phyloP scores from a whole-genome alignment of 2,888 invertebrate genomes.

The Boloria selene region DNA sequence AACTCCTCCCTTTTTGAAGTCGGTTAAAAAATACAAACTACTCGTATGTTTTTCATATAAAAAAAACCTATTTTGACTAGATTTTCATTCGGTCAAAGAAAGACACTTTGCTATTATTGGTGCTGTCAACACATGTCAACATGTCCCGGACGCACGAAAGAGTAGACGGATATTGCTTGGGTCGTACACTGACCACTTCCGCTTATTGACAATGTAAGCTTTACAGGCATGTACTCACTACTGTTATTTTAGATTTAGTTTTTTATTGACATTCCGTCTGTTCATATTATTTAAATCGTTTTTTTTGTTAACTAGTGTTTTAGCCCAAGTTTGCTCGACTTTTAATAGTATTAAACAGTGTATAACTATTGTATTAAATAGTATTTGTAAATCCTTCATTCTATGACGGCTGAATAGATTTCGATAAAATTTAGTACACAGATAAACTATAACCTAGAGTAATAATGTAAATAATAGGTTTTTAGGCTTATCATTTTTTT shows the following conservation, averaged over 20 bases:
- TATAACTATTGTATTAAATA: too few species aligned
- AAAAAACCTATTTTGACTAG: too few species aligned
- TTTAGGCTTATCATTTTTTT: too few species aligned
- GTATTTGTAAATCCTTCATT: not conserved
- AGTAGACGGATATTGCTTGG: slow-evolving; percentile 15
- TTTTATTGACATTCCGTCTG: not conserved
- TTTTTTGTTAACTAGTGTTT: too few species aligned
- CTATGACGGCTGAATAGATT: not conserved
- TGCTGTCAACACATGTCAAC: slow-evolving; percentile 16
- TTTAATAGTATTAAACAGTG: too few species aligned
- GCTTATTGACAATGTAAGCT: not conserved
- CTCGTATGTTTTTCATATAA: too few species aligned
- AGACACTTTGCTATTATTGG: slow-evolving; percentile 17
- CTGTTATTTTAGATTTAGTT: not conserved
- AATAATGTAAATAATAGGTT: too few species aligned
- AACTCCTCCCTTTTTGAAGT: too few species aligned
- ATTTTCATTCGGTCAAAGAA: not conserved
- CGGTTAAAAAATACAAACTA: too few species aligned
- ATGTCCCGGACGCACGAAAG: slow-evolving; percentile 6
- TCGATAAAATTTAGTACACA: not conserved
- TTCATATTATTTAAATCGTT: not conserved
- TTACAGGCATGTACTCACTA: not conserved
- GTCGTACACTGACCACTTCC: slow-evolving; percentile 18
- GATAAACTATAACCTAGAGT: not conserved
- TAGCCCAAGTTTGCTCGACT: too few species aligned